These are phyloP conservation scores for Eulemur macaco DNA, from an alignment of 2,113 vertebrate species.

Conservation along the genomic window DNA sequence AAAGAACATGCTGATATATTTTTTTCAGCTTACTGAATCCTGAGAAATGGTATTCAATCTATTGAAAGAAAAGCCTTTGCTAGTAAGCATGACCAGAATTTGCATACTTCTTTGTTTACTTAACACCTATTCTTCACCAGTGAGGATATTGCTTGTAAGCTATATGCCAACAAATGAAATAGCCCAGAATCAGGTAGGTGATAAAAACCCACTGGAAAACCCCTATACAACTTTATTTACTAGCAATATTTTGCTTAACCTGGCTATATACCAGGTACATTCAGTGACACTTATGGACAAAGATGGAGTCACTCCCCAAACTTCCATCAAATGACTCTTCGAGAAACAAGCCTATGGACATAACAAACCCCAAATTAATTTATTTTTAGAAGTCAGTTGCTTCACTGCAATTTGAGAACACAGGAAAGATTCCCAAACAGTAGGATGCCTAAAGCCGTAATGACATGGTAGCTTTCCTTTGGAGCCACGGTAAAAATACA, in stretches of 20 bases:
- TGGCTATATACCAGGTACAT: neutral
- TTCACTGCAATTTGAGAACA: constrained; percentile 29
- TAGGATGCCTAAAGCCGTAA: neutral
- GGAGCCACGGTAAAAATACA: neutral
- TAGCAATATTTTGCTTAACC: neutral
- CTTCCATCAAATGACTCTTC: neutral
- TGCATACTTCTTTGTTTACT: neutral
- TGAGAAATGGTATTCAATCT: neutral
- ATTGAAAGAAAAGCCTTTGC: neutral
- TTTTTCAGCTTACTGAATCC: neutral
- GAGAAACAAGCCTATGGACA: neutral
- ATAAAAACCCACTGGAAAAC: neutral
- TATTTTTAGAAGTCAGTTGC: neutral
- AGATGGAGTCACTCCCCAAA: neutral
- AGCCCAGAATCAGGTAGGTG: neutral
- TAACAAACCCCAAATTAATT: neutral
- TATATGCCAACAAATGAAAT: neutral
- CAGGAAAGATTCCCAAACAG: neutral
- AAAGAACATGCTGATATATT: neutral
- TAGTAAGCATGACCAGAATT: neutral
- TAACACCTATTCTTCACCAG: neutral
- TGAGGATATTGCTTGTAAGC: neutral
- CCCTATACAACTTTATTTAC: neutral
- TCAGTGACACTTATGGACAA: neutral
- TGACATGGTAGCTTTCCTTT: neutral